Base-by-base conservation (phyloP, 2,797 vertebrate genomes). In the Neostethus bicornis region DNA sequence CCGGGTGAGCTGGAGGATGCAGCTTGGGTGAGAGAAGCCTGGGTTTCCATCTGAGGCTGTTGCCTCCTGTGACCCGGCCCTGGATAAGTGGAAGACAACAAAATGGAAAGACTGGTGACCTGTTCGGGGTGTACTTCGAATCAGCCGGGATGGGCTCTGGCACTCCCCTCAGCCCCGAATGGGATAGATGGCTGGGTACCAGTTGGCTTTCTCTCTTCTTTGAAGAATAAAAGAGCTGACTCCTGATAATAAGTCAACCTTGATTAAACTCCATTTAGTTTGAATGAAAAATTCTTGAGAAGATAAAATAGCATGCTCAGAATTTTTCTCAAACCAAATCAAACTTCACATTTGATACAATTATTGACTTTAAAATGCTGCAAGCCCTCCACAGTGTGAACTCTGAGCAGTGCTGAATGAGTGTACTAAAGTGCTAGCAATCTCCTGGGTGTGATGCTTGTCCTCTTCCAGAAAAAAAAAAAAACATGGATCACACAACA, bases 251-350 rank as follows among this genome's bases (percentile, higher is more conserved):
- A 65, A 2, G 13, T 65, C 12, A 1, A 34, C 9, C 63, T 56
- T 66, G 34, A 81, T 65, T 65, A 57, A 71, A 66, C 51, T 57
- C 46, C n/a, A 51, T 67, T 44, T 49, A 57, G 73, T 66, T 34
- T 29, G 13, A 1, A 6, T 29, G 34, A 31, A 51, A 3, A 19
- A 50, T 23, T 46, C 3, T 11, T 20, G 12, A 10, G 28, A 21
- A 41, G 8, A 0, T n/a, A 29, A 19, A 28, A 29, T 5, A 41
- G 2, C 47, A 16, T n/a, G 20, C 13, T 39, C 26, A 19, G 42
- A 38, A 29, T 34, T 31, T 3, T 21, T 14, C 32, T 51, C 19
- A 49, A 7, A 7, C 9, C 24, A 7, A 45, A 10, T 21, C 9
- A 14, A 3, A 24, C 34, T 20, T 4, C 37, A 55, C 12, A 31